phyloP scores from a whole-genome alignment of 2,113 vertebrate species.

The Quiscalus mexicanus region DNA sequence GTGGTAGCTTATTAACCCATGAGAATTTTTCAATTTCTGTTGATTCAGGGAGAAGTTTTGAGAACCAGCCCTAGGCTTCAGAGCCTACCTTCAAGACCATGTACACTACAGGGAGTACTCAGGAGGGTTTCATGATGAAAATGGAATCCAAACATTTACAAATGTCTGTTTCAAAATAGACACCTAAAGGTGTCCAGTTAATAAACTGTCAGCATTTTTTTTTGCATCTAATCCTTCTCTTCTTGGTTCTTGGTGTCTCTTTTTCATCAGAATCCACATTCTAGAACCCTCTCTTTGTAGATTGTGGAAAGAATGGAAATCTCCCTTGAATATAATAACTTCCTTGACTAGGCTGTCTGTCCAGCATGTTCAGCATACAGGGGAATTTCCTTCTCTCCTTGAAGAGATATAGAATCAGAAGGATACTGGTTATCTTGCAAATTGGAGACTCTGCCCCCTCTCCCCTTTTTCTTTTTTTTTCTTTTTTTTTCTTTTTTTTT shows the following conservation, averaged over 20 bases:
- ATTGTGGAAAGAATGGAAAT: not conserved
- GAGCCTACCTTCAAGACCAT: not conserved
- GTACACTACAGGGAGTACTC: rapidly evolving
- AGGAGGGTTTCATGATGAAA: not conserved
- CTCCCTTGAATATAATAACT: not conserved
- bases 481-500: too few species aligned
- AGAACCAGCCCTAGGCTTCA: not conserved
- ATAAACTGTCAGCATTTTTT: not conserved
- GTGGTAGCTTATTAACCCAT: not conserved
- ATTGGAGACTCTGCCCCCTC: not conserved
- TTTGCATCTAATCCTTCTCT: not conserved
- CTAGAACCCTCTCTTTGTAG: not conserved
- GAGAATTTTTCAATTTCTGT: not conserved
- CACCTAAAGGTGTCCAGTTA: not conserved
- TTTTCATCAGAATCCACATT: not conserved
- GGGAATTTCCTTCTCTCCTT: not conserved
- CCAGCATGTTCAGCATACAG: not conserved
- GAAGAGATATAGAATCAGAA: not conserved
- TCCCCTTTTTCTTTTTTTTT: too few species aligned
- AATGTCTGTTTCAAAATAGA: not conserved
- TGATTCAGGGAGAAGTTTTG: not conserved
- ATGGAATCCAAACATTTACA: not conserved
- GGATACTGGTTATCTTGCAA: not conserved
- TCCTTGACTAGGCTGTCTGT: not conserved
- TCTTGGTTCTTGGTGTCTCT: not conserved